These are phyloP conservation scores for Apoda limacodes DNA, from an alignment of 2,888 invertebrate species.

Conservation along the genomic window DNA sequence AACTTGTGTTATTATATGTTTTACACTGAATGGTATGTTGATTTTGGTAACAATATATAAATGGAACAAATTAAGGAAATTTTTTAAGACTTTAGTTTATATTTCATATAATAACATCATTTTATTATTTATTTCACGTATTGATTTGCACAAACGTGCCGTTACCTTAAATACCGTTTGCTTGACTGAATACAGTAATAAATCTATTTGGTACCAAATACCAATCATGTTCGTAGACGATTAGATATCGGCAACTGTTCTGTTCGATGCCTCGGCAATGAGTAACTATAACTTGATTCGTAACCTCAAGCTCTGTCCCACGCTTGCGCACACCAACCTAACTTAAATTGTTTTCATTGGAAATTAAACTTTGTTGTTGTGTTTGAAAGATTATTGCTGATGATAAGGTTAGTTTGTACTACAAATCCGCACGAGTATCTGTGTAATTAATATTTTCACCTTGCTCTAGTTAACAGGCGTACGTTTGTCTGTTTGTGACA, in stretches of 20 bases:
- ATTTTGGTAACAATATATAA: no score
- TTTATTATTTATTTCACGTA: no score
- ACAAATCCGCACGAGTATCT: slow-evolving; percentile 34
- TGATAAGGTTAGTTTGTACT: slow-evolving; percentile 18
- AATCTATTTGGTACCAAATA: slow-evolving; percentile 28
- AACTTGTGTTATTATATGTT: no score
- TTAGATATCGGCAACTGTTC: slow-evolving; percentile 35
- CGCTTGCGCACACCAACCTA: no score
- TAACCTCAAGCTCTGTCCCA: slow-evolving; percentile 55
- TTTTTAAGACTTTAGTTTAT: no score
- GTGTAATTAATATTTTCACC: slow-evolving; percentile 51
- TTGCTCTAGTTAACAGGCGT: slow-evolving; percentile 47
- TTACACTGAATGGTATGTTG: no score
- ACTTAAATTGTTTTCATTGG: no score
- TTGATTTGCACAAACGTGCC: no score
- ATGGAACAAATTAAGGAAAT: no score
- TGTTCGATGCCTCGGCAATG: slow-evolving; percentile 43
- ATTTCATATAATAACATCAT: no score
- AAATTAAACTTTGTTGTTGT: slow-evolving; percentile 25
- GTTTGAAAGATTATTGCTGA: slow-evolving; percentile 20
- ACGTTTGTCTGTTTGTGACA: slow-evolving; percentile 5
- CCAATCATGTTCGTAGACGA: slow-evolving; percentile 31
- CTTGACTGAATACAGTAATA: slow-evolving; percentile 5
- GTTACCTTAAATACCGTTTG: slow-evolving; percentile 3
- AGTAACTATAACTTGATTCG: slow-evolving; percentile 43